phyloP scores from a whole-genome alignment of 2,797 vertebrate species.

The Garrulus glandarius region DNA sequence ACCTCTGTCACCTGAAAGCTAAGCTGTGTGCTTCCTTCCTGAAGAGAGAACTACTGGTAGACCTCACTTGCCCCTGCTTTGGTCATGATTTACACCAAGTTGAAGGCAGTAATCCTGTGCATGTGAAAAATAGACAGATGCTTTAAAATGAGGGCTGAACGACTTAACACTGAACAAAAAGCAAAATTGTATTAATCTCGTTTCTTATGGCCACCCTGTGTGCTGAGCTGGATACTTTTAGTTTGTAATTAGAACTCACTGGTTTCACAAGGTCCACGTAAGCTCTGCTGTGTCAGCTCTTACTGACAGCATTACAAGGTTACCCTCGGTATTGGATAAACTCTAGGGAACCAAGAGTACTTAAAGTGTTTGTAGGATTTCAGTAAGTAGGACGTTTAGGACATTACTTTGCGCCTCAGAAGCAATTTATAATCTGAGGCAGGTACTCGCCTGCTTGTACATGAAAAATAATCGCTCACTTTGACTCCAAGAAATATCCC shows the following conservation, averaged over 20 bases:
- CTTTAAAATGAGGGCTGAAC: not conserved
- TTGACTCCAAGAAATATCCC: not conserved
- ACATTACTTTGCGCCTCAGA: not conserved
- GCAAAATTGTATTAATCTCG: accelerated
- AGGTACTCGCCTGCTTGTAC: not conserved
- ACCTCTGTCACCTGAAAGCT: not conserved
- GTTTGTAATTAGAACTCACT: not conserved
- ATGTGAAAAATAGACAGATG: not conserved
- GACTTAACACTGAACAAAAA: not conserved
- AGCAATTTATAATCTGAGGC: not conserved
- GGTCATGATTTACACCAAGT: not conserved
- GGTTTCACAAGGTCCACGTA: accelerated
- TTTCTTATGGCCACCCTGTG: accelerated
- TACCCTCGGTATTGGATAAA: not conserved
- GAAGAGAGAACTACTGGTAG: accelerated
- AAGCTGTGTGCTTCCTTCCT: not conserved
- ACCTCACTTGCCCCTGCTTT: not conserved
- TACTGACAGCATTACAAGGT: not conserved
- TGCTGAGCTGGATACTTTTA: not conserved
- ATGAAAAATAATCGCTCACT: not conserved
- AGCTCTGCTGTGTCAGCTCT: not conserved
- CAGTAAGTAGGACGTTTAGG: not conserved
- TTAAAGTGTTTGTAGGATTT: constrained; percentile 9
- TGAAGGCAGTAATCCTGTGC: not conserved
- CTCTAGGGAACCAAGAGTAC: not conserved